phyloP scores from a whole-genome alignment of 2,113 vertebrate species.

The Paradoxurus hermaphroditus region DNA sequence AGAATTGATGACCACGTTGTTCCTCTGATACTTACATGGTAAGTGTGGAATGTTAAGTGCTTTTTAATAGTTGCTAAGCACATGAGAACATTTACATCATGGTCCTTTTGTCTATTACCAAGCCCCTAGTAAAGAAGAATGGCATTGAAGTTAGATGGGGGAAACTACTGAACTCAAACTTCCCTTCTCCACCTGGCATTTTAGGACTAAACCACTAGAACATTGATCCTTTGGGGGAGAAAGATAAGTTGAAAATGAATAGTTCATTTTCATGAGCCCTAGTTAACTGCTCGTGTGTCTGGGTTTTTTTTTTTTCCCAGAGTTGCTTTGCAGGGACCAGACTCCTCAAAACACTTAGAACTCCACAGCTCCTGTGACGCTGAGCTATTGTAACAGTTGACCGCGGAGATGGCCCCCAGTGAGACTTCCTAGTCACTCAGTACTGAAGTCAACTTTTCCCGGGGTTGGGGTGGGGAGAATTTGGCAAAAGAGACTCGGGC shows the following conservation, averaged over 20 bases:
- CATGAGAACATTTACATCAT: not conserved
- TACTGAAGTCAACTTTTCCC: not conserved
- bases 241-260: not conserved
- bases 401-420: not conserved
- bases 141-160: not conserved
- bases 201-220: not conserved
- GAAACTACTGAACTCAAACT: not conserved
- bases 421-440: not conserved
- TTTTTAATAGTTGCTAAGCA: conserved; percentile 56
- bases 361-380: not conserved
- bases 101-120: not conserved
- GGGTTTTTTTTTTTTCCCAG: not conserved
- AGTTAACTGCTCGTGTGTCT: not conserved
- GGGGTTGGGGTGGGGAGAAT: not conserved
- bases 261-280: not conserved
- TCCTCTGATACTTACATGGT: conserved; percentile 46
- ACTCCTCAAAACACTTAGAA: not conserved
- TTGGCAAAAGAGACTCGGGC: not conserved
- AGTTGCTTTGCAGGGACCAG: not conserved
- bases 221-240: not conserved
- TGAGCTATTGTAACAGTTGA: not conserved
- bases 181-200: not conserved
- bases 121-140: conserved; percentile 11
- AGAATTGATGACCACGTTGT: not conserved
- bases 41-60: conserved; percentile 67